phyloP scores from a whole-genome alignment of 2,797 vertebrate species.

The Lacerta bilineata region DNA sequence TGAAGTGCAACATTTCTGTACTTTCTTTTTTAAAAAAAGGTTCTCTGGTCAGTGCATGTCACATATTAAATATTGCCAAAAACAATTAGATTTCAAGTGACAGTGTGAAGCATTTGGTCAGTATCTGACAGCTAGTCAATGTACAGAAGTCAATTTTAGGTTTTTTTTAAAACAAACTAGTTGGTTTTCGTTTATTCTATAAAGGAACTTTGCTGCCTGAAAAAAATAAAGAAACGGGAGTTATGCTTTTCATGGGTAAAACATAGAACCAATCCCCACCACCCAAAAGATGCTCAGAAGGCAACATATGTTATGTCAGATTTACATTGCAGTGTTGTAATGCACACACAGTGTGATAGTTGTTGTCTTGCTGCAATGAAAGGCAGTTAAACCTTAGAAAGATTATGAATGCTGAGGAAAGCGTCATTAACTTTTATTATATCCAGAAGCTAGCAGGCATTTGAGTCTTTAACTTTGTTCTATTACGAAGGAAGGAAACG shows the following conservation, averaged over 20 bases:
- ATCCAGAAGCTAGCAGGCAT: slow-evolving; percentile 1
- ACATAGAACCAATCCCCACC: too few relatives aligned
- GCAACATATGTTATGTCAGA: not conserved
- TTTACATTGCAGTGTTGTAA: not conserved
- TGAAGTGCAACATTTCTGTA: not conserved
- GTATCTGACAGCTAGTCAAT: not conserved
- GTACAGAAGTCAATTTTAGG: not conserved
- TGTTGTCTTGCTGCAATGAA: not conserved
- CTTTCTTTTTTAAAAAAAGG: not conserved
- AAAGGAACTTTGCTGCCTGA: not conserved
- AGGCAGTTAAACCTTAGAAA: slow-evolving; percentile 29
- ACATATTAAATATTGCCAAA: not conserved
- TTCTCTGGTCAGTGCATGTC: not conserved
- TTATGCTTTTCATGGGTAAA: not conserved
- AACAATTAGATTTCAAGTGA: not conserved
- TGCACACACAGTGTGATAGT: not conserved
- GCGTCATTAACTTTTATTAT: slow-evolving; percentile 33
- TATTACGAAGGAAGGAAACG: not conserved
- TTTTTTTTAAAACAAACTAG: not conserved
- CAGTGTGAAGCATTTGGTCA: not conserved
- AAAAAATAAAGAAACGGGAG: not conserved
- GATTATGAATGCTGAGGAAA: slow-evolving; percentile 29
- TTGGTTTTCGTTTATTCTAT: not conserved
- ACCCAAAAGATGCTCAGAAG: not conserved
- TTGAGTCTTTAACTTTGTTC: slow-evolving; percentile 47